Evolutionary conservation across 2,113 vertebrate genomes (phyloP).

Genomic region (Oncorhynchus kisutch): DNA sequence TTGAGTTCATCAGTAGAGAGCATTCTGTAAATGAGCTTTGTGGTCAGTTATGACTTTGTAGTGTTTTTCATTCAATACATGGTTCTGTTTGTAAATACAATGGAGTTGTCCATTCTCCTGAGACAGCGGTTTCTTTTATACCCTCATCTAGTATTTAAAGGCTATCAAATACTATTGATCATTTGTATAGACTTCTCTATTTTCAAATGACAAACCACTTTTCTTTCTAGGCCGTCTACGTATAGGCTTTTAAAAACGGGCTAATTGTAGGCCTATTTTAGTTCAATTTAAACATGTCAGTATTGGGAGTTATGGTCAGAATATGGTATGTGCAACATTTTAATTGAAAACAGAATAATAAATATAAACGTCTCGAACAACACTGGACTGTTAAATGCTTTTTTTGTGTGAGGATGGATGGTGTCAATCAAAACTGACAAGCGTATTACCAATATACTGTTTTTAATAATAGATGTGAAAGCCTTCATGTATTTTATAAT

Average conservation of each 20-base stretch:
- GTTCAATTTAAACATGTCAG: slow-evolving; percentile 67
- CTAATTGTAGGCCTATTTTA: slow-evolving; percentile 75
- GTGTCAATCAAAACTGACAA: too few species aligned
- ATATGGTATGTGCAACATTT: slow-evolving; percentile 83
- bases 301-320: slow-evolving; percentile 79
- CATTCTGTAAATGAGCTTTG: slow-evolving; percentile 23
- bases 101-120: slow-evolving; percentile 21
- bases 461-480: too few species aligned
- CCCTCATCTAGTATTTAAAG: slow-evolving; percentile 14
- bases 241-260: slow-evolving; percentile 40
- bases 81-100: slow-evolving; percentile 27
- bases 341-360: slow-evolving; percentile 80
- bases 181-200: slow-evolving; percentile 47
- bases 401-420: too few species aligned
- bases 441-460: too few species aligned
- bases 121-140: slow-evolving; percentile 9
- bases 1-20: not conserved
- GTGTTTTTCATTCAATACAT: not conserved
- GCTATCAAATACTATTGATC: slow-evolving; percentile 23
- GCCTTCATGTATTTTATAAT: too few species aligned
- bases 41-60: slow-evolving; percentile 8
- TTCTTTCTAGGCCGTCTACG: slow-evolving; percentile 41
- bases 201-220: slow-evolving; percentile 60
- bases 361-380: slow-evolving; percentile 67
- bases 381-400: not conserved